Base-by-base conservation (phyloP, 2,888 invertebrate genomes). In the Drosophila infuscata region DNA sequence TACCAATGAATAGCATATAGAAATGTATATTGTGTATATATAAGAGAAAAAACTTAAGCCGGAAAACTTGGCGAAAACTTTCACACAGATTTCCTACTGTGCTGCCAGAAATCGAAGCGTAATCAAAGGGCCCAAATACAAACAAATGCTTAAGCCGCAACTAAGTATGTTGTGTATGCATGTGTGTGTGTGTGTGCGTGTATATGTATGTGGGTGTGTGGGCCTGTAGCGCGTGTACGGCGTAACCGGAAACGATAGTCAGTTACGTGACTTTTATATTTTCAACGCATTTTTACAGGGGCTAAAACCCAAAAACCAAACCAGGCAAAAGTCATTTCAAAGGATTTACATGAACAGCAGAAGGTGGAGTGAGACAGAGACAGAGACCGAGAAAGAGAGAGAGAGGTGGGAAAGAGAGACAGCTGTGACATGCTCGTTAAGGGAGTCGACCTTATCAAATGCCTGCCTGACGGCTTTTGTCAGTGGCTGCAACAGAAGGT, bases 181-280 rank as follows among this genome's bases (percentile, higher is more conserved):
- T 48, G 54, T 49, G 32, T 66, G 53, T 38, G 48, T 64, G 56
- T 38, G 43, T 49, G 48, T 38, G 30, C 41, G 43, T 15, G 49
- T 60, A 36, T 52, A 64, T 30, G 63, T 61, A 65, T 53, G 56
- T 59, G 54, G 20, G 54, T 52, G 53, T 63, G 41, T 69, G 29
- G 46, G 49, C 58, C 25, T 38, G 59, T 52, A 70, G 66, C 67
- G 88, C 74, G 82, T 84, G 77, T 79, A 67, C 66, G 70, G 49
- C 61, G 63, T 57, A 74, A 80, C 70, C 80, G 89, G 87, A 86
- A 86, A 86, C 89, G 83, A 73, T 70, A 79, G 75, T 77, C 80
- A 86, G 90, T 85, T 88, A 86, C 90, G 85, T 85, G 85, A 85
- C 85, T 85, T 85, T 85, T 85, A 88, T 88, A 88, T 85, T 88